phyloP scores from a whole-genome alignment of 2,888 invertebrate species.

The Stenodema calcarata region DNA sequence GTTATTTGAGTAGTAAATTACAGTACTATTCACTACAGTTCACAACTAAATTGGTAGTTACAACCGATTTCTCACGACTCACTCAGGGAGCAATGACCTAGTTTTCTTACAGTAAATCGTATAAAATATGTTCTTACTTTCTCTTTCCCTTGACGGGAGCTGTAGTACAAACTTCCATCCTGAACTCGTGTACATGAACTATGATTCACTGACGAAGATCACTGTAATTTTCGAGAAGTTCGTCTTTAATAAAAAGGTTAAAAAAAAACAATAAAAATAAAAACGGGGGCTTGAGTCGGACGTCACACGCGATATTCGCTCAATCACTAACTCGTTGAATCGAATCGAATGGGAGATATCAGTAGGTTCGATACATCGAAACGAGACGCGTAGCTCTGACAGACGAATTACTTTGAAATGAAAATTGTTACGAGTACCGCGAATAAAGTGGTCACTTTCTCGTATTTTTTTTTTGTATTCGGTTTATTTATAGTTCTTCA shows the following conservation, averaged over 20 bases:
- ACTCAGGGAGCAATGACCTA: slow-evolving; percentile 32
- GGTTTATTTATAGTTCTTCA: no score
- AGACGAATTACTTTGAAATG: neutral
- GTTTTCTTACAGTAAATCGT: neutral
- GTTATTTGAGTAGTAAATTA: no score
- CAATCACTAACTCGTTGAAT: neutral
- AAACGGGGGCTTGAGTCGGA: neutral
- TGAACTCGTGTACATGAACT: neutral
- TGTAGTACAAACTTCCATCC: neutral
- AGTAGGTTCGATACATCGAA: slow-evolving; percentile 34
- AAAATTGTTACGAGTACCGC: neutral
- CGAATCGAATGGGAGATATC: slow-evolving; percentile 24
- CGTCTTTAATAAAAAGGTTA: neutral
- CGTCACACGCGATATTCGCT: slow-evolving; percentile 12
- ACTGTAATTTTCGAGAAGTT: neutral
- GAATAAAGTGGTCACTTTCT: neutral
- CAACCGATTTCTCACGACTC: neutral
- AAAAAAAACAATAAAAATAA: neutral
- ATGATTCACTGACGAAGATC: neutral
- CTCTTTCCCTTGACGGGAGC: slow-evolving; percentile 32
- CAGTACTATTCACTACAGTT: no score
- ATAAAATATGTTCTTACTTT: slow-evolving; percentile 31
- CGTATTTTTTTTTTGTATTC: neutral
- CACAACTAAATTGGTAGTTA: neutral
- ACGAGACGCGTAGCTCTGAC: neutral